Evolutionary conservation across 2,113 vertebrate species (phyloP), one percentile per base, ranked within the genome.

Genomic region (Opisthocomus hoazin): DNA sequence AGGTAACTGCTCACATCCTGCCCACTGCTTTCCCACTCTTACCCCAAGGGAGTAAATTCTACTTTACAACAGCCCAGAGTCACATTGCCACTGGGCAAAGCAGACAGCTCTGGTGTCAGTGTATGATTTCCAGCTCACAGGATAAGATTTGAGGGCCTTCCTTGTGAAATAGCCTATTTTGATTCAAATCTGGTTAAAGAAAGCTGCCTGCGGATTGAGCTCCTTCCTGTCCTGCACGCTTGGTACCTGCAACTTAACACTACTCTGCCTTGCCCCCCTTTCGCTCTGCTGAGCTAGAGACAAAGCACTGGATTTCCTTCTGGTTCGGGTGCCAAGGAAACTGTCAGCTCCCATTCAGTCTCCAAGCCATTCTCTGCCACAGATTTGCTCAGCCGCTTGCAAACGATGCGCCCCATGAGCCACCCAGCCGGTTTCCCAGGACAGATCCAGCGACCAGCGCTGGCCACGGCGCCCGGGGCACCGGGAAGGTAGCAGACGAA

Each of bases 261-360:
- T 15, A 12, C 46, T 66, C 32, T 46, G 80, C 79, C 58, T 69
- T 13, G 39, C 54, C 3, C 3, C 43, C 34, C 39, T 64, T 85
- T 41, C 41, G 65, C 41, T 74, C 66, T 89, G 87, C 90, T 65
- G 19, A 79, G 76, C 84, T 15, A 21, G 51, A 70, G 73, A 83
- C 84, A 91, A 91, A 89, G 84, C 81, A 9, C 17, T 5, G 70
- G 60, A 51, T 79, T 83, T 82, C 68, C 51, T 56, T 79, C 76
- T 66, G 87, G 30, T 51, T 51, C 1, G 46, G 76, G 76, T 60
- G 61, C 87, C 90, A 89, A 86, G 87, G 87, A 79, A 96, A 70
- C 90, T 78, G 84, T 82, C 83, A 85, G 87, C 60, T 93, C 90
- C 90, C 93, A 73, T 88, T 77, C 68, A 92, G 66, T 9, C 87